A percentile compares a stretch with the other conserved stretches of the same genome.
These are phyloP conservation scores for Rhinichthys osculus DNA, from an alignment of 2,797 vertebrate genomes.

Conservation along the genomic window DNA sequence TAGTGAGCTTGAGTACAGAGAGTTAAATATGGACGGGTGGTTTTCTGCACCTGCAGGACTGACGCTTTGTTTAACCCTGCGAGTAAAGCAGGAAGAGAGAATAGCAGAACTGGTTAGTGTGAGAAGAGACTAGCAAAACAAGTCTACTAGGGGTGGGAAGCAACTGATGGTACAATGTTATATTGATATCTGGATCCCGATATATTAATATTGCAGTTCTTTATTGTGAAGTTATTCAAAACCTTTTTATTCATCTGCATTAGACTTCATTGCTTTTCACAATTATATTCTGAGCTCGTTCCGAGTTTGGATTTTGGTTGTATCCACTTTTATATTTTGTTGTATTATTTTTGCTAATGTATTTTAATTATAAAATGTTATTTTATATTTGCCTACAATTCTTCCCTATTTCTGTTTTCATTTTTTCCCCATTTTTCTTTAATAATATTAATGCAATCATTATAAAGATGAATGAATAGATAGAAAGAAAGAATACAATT, in stretches of 20 bases:
- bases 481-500: not conserved
- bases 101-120: not conserved
- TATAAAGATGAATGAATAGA: not conserved
- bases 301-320: not conserved
- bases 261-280: not conserved
- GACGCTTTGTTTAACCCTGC: not conserved
- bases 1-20: constrained; percentile 10
- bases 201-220: not conserved
- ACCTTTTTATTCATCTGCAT: not conserved
- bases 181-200: not conserved
- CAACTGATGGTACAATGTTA: not conserved
- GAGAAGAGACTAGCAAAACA: not conserved
- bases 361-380: not conserved
- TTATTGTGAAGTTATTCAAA: not conserved
- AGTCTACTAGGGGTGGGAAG: not conserved
- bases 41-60: constrained; percentile 28
- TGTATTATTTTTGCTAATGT: not conserved
- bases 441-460: not conserved
- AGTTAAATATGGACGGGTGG: not conserved
- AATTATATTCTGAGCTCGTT: not conserved
- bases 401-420: not conserved
- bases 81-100: constrained; percentile 4
- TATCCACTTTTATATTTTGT: not conserved
- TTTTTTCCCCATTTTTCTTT: not conserved
- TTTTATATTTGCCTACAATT: not conserved